A percentile compares a stretch with the other conserved stretches of the same genome.
phyloP scores from a whole-genome alignment of 2,797 vertebrate genomes.

The Cryptoprocta ferox region DNA sequence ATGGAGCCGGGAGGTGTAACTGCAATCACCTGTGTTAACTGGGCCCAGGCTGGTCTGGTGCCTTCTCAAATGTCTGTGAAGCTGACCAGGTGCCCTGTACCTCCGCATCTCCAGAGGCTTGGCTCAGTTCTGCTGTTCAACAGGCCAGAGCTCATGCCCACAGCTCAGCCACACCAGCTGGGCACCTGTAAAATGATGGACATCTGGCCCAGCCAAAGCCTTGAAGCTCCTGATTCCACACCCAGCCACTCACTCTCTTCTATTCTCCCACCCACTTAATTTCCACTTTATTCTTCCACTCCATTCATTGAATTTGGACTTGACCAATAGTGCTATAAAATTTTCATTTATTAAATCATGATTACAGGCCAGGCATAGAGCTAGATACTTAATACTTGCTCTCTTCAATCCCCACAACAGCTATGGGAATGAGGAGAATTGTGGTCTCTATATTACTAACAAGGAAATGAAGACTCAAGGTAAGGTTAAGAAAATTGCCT shows the following conservation, averaged over 20 bases:
- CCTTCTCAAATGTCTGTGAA: not conserved
- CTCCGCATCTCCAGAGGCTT: not conserved
- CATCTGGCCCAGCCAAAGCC: not conserved
- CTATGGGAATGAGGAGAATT: not conserved
- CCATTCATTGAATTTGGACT: slow-evolving; percentile 6
- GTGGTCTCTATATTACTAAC: not conserved
- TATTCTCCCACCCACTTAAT: not conserved
- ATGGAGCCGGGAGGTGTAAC: not conserved
- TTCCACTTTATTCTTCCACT: not conserved
- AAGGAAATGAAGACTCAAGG: not conserved
- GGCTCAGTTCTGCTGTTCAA: not conserved
- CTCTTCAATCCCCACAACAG: not conserved
- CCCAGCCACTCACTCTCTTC: not conserved
- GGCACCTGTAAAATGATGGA: not conserved
- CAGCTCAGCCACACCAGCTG: not conserved
- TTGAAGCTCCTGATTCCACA: not conserved
- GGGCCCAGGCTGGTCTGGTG: not conserved
- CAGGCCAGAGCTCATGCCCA: not conserved
- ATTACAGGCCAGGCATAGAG: not conserved
- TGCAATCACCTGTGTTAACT: not conserved
- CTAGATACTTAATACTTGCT: not conserved
- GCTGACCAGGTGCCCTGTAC: not conserved
- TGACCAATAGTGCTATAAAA: not conserved
- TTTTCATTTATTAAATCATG: not conserved
- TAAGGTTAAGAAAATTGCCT: not conserved